Evolutionary conservation across 2,888 invertebrate genomes (phyloP).

Genomic region (Gastracanthus pulcherrimus): DNA sequence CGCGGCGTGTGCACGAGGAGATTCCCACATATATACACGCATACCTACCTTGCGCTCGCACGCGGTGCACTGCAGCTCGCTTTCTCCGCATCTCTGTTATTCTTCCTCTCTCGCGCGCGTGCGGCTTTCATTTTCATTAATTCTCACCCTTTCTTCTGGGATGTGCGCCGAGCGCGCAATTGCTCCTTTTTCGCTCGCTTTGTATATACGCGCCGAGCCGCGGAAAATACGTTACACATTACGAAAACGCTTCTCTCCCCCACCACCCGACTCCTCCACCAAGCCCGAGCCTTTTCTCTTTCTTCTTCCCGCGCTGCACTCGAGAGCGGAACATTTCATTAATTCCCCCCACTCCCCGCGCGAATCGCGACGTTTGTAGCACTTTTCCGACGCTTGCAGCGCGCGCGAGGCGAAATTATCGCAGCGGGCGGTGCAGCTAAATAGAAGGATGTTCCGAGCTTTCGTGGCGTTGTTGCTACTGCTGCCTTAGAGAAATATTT

Average conservation of each 20-base stretch:
- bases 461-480: neutral
- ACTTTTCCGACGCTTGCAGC: neutral
- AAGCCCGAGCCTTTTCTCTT: neutral
- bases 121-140: slow-evolving; percentile 49
- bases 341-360: slow-evolving; percentile 17
- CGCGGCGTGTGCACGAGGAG: too few species aligned
- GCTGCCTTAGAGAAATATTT: slow-evolving; percentile 18
- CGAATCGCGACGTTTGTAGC: neutral
- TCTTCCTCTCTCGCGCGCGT: slow-evolving; percentile 15
- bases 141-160: slow-evolving; percentile 32
- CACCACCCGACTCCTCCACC: too few species aligned
- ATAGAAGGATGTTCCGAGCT: neutral
- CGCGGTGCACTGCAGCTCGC: too few species aligned
- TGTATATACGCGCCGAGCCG: neutral
- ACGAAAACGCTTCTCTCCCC: slow-evolving; percentile 4
- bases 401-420: slow-evolving; percentile 13
- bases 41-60: too few species aligned
- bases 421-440: neutral
- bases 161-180: neutral
- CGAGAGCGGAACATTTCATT: slow-evolving; percentile 39
- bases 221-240: slow-evolving; percentile 38
- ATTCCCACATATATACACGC: too few species aligned
- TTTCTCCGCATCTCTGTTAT: slow-evolving; percentile 15
- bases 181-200: slow-evolving; percentile 25
- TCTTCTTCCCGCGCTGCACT: neutral